Conservation (phyloP, 2,888 invertebrate species). For the Tenthredo amoena region DNA sequence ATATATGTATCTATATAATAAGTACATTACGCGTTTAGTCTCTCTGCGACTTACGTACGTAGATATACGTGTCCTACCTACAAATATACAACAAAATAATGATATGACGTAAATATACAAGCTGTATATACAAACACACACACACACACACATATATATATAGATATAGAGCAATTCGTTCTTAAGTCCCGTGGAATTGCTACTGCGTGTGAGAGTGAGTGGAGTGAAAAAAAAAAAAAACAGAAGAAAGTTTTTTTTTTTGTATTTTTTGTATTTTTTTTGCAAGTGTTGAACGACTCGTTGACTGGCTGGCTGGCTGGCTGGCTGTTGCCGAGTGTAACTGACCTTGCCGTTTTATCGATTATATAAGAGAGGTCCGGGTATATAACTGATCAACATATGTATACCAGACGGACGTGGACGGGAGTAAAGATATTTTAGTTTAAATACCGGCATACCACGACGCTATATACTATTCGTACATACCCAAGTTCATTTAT, state of each 20-base stretch:
- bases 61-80: no score
- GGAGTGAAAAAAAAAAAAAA: not conserved
- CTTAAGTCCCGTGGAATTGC: no score
- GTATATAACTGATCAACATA: conserved; percentile 44
- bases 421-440: not conserved
- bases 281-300: conserved; percentile 13
- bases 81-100: no score
- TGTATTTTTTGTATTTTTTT: not conserved
- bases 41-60: no score
- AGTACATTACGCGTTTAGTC: no score
- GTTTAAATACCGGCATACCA: not conserved
- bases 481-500: not conserved
- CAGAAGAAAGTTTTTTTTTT: not conserved
- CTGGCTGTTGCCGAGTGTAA: conserved; percentile 51
- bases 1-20: no score
- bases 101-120: no score
- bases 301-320: conserved; percentile 9
- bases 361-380: conserved; percentile 49
- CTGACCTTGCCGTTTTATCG: conserved; percentile 54
- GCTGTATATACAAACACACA: no score
- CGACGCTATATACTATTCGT: not conserved
- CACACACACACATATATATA: no score
- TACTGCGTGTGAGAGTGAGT: no score
- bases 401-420: not conserved
- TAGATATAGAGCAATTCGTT: no score